phyloP scores from a whole-genome alignment of 2,888 invertebrate species.

The Xestia ashworthii region DNA sequence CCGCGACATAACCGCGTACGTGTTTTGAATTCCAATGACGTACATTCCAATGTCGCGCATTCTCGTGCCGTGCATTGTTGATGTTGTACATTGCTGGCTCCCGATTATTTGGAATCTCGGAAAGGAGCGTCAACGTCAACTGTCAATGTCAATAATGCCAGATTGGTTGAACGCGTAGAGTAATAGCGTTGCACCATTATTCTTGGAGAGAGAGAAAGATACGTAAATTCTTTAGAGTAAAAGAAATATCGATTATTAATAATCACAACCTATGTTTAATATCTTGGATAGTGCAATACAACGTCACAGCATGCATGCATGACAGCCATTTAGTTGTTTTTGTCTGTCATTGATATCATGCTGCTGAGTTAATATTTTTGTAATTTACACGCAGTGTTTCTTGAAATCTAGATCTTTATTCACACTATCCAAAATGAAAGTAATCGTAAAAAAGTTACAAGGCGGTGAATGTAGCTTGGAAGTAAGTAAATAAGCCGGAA shows the following conservation, averaged over 20 bases:
- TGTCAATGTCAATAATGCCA: conserved; percentile 2
- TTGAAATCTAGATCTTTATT: conserved; percentile 51
- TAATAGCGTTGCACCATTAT: conserved; percentile 13
- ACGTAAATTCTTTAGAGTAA: conserved; percentile 3
- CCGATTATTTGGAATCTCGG: no score
- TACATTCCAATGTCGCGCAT: no score
- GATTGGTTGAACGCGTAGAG: not conserved
- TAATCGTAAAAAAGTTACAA: conserved; percentile 93
- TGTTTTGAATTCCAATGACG: no score
- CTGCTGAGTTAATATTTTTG: conserved; percentile 66
- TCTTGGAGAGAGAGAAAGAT: conserved; percentile 27
- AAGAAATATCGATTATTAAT: not conserved
- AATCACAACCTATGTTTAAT: conserved; percentile 5
- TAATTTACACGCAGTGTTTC: conserved; percentile 56
- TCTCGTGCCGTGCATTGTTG: no score
- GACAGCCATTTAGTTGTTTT: conserved; percentile 55
- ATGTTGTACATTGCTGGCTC: no score
- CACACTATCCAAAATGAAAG: conserved; percentile 90
- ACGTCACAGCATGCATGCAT: conserved; percentile 25
- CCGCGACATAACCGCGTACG: no score
- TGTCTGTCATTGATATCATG: conserved; percentile 63
- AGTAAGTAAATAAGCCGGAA: conserved; percentile 81
- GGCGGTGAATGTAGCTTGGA: conserved; percentile 93
- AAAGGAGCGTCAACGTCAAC: not conserved
- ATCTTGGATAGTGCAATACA: not conserved